Evolutionary conservation across 1,140 invertebrate genomes (phyloP), one percentile per base, ranked within the genome.

Genomic region (Orchestia grillus): DNA sequence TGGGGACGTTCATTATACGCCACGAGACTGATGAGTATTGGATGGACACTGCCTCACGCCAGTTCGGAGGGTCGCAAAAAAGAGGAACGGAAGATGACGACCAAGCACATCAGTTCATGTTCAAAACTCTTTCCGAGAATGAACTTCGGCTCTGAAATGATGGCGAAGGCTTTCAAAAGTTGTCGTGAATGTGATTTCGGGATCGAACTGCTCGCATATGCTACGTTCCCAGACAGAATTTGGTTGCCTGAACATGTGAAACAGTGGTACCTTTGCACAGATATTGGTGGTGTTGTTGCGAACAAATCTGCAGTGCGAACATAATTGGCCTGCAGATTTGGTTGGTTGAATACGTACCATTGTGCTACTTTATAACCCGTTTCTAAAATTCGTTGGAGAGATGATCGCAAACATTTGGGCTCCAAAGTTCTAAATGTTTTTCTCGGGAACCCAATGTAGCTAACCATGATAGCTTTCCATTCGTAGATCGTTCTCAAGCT

Each of bases 1-100:
- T 19, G 4, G 92, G 92, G 92, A 94, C 92, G 44, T 94, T 94
- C 92, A 94, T 94, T 94, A 47, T 94, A 45, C 92, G 44, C 43
- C 0, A 94, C 8, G 44, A 94, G 92, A 94, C 92, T 94, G 92
- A 94, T 94, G 92, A 94, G 92, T 90, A 90, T 90, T 90, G 88
- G 88, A 90, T 90, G 43, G 88, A 90, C 88, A 42, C 41, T 19
- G 88, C 88, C 28, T 44, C 88, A 41, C 43, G 88, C 88, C n/a
- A 44, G 88, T 90, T 44, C 28, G 62, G 62, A 77, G 62, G 62
- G 62, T 53, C 62, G 62, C 62, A 23, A 36, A 15, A 77, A 15
- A 77, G 28, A 8, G 15, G 11, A 77, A 36, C 28, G 47, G 62
- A 77, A 19, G 62, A 77, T 77, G 62, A 36, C 11, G 62, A 23